Evolutionary conservation across 1,140 invertebrate species (phyloP), one percentile per base, ranked within the genome.

Genomic region (Ylistrum balloti): DNA sequence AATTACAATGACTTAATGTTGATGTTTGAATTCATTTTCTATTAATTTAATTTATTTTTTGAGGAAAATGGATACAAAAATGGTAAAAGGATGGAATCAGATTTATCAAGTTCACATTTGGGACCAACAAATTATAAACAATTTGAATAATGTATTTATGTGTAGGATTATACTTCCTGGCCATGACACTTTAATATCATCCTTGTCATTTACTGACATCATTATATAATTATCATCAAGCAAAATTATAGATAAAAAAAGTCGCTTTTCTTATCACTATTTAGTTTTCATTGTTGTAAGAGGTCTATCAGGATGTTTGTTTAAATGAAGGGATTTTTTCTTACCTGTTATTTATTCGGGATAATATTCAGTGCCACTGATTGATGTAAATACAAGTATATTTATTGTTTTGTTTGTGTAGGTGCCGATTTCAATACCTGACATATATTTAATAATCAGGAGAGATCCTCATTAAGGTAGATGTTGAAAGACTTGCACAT

Each of bases 331-430:
- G 5, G 11, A 20, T 28, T 28, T 28, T 28, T 9, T 11, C n/a
- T 28, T n/a, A 11, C 5, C 28, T 5, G 0, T 74, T 74, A n/a
- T 74, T 74, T 74, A 28, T 74, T 28, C 5, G 5, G n/a, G 5
- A 2, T 74, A 2, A 74, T 48, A n/a, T n/a, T n/a, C n/a, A n/a
- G n/a, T n/a, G 13, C 3, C 45, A 10, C 56, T 28, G n/a, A 74
- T 74, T 5, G 0, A n/a, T 74, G n/a, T n/a, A 74, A 22, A 74
- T 74, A 28, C 5, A 74, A 74, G 2, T 74, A n/a, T 74, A 74
- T 74, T 74, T 74, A 74, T 74, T 74, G 56, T 74, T 22, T 74
- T n/a, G n/a, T 74, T 74, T 74, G n/a, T 28, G 28, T 74, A 74
- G 56, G 56, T 74, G 56, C 56, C 28, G 1, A 5, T n/a, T n/a